A percentile compares a stretch with the other conserved stretches of the same genome.
Conservation (phyloP, 2,888 invertebrate species). For the Oligia fasciuncula region DNA sequence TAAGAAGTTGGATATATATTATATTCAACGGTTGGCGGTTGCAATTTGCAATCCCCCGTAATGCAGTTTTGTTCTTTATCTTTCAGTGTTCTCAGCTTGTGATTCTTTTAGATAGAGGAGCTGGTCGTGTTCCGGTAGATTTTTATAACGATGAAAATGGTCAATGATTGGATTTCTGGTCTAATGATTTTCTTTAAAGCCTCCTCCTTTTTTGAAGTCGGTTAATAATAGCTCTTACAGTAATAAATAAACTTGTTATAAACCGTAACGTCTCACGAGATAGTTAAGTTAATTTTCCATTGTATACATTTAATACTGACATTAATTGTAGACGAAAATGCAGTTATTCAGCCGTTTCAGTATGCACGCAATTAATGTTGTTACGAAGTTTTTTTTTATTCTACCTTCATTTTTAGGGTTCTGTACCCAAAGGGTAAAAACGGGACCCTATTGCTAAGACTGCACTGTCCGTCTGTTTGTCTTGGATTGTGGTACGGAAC, state of each 20-base stretch:
- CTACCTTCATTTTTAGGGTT: too few species aligned
- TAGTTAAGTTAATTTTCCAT: not conserved
- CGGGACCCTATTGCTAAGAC: too few species aligned
- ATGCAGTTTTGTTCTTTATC: constrained; percentile 48
- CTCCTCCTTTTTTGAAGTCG: too few species aligned
- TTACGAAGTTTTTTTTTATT: not conserved
- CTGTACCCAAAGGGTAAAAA: not conserved
- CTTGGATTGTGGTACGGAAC: too few species aligned
- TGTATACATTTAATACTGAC: too few species aligned
- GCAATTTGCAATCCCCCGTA: constrained; percentile 43
- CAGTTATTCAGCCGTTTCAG: too few species aligned
- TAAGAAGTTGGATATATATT: constrained; percentile 20
- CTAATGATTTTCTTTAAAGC: not conserved
- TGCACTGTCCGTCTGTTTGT: too few species aligned
- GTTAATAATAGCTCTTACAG: not conserved
- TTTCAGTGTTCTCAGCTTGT: constrained; percentile 31
- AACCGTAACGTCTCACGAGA: not conserved
- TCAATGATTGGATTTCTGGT: not conserved
- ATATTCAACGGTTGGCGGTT: constrained; percentile 24
- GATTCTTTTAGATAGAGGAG: constrained; percentile 11
- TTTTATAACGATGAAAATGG: not conserved
- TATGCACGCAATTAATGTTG: too few species aligned
- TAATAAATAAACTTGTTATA: not conserved
- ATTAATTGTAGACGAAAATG: not conserved
- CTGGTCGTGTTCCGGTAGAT: not conserved